phyloP scores from a whole-genome alignment of 2,113 vertebrate species.

The Nyctereutes procyonoides region DNA sequence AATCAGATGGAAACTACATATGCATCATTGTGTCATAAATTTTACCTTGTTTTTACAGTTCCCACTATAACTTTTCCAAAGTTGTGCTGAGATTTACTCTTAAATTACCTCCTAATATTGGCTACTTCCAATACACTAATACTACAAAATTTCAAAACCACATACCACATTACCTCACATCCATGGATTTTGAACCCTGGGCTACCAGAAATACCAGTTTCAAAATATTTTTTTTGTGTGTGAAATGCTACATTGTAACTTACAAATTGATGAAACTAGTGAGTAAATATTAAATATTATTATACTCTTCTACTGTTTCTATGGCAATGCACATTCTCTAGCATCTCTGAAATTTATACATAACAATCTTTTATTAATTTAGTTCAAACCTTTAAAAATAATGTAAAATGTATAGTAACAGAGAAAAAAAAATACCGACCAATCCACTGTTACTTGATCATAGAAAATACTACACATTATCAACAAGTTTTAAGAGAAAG shows the following conservation, averaged over 20 bases:
- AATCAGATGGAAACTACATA: background rate
- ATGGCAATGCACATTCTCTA: background rate
- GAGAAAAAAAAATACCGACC: background rate
- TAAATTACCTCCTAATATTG: background rate
- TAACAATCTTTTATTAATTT: conserved; percentile 3
- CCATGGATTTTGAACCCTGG: background rate
- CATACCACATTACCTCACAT: background rate
- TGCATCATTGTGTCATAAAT: background rate
- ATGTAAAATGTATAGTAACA: background rate
- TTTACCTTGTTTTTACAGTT: background rate
- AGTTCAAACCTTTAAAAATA: conserved; percentile 13
- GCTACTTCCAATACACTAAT: background rate
- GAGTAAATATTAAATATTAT: background rate
- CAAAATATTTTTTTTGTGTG: background rate
- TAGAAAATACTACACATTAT: background rate
- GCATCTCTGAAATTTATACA: background rate
- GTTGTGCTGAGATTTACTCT: background rate
- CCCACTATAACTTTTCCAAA: background rate
- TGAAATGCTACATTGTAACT: background rate
- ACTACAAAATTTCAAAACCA: background rate
- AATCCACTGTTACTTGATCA: background rate
- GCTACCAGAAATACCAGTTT: background rate
- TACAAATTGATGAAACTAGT: background rate
- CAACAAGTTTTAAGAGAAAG: background rate
- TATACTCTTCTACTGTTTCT: background rate